Conservation (phyloP, 2,888 invertebrate genomes). For the Acleris sparsana region DNA sequence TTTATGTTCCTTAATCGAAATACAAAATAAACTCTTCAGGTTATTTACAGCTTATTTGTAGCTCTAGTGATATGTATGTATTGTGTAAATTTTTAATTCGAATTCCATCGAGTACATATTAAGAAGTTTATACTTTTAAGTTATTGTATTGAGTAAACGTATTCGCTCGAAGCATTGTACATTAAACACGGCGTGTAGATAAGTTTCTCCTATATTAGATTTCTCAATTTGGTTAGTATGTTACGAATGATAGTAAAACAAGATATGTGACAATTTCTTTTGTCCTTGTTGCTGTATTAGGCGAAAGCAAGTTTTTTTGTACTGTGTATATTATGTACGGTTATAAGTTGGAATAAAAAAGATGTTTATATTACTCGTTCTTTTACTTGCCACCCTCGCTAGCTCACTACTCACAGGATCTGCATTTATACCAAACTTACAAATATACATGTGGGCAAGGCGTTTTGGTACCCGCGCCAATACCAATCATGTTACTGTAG, state of each 20-base stretch:
- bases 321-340: slow-evolving; percentile 92
- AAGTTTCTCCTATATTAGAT: slow-evolving; percentile 81
- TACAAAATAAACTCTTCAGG: slow-evolving; percentile 81
- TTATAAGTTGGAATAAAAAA: slow-evolving; percentile 86
- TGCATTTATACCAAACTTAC: too few relatives aligned
- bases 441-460: too few relatives aligned
- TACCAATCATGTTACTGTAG: too few relatives aligned
- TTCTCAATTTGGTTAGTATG: slow-evolving; percentile 80
- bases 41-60: slow-evolving; percentile 80
- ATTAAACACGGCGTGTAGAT: slow-evolving; percentile 81
- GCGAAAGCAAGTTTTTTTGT: slow-evolving; percentile 88
- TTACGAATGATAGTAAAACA: slow-evolving; percentile 73
- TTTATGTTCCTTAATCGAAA: slow-evolving; percentile 83
- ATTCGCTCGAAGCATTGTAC: slow-evolving; percentile 83
- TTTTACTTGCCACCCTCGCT: slow-evolving; percentile 53
- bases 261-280: slow-evolving; percentile 80
- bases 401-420: background rate
- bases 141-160: slow-evolving; percentile 79
- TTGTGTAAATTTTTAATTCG: slow-evolving; percentile 82
- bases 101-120: slow-evolving; percentile 84
- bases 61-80: slow-evolving; percentile 82
- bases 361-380: slow-evolving; percentile 79
- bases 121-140: slow-evolving; percentile 82
- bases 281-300: slow-evolving; percentile 82
- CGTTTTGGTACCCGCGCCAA: too few relatives aligned